Percentiles rank a stretch among this genome's conserved stretches.
These are phyloP conservation scores for Acleris sparsana DNA, from an alignment of 2,888 invertebrate genomes.

Conservation along the genomic window DNA sequence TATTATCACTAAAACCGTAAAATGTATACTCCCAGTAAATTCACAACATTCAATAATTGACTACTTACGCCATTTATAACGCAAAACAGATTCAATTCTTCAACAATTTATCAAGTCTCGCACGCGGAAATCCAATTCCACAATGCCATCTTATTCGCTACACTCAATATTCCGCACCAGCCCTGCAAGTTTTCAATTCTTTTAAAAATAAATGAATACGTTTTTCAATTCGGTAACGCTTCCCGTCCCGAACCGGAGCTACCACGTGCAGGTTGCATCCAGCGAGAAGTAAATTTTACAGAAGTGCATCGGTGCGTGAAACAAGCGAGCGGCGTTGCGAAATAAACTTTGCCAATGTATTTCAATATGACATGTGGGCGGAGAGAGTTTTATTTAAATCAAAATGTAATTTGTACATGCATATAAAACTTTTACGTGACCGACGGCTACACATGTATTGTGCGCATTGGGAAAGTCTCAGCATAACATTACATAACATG, in stretches of 20 bases:
- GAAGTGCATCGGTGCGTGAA: constrained; percentile 46
- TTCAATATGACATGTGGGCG: not conserved
- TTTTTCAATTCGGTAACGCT: constrained; percentile 21
- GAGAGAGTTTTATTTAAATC: no score
- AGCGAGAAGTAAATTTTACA: constrained; percentile 36
- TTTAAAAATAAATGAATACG: constrained; percentile 24
- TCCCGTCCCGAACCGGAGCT: not conserved
- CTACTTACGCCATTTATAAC: not conserved
- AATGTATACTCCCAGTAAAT: no score
- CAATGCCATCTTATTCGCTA: constrained; percentile 8
- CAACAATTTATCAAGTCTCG: not conserved
- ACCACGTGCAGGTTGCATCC: constrained; percentile 24
- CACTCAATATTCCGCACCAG: constrained; percentile 25
- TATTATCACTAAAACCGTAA: no score
- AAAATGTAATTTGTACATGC: no score
- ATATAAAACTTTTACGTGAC: no score
- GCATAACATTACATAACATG: no score
- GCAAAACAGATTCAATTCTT: not conserved
- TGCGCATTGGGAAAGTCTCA: no score
- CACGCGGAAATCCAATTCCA: constrained; percentile 12
- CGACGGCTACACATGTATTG: no score
- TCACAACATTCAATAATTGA: no score
- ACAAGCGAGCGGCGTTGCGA: constrained; percentile 32
- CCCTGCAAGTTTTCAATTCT: constrained; percentile 17
- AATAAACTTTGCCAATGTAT: constrained; percentile 5